Evolutionary conservation across 1,140 invertebrate genomes (phyloP), one percentile per base, ranked within the genome.

Genomic region (Wasmannia auropunctata): DNA sequence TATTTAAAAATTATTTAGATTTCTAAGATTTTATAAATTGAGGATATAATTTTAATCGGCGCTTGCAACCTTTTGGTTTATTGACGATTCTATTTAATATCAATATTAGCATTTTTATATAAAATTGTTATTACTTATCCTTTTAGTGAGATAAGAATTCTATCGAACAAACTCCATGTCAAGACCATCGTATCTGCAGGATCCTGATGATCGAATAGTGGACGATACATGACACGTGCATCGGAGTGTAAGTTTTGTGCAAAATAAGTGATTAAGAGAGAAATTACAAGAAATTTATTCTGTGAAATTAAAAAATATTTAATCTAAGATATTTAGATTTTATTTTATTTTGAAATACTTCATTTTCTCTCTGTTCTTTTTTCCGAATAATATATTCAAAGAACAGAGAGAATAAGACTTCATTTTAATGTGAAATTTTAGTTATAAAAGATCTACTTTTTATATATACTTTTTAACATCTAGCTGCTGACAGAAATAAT

Each of bases 191-290:
- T 14, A 46, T 14, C 31, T 74, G 19, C 8, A 83, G 14, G 28
- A 74, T 74, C 25, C 37, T 43, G 14, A 83, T 83, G 51, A 83
- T 40, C 67, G 37, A 37, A 7, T 83, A 74, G n/a, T n/a, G 37
- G 56, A 83, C 19, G 37, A 83, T 28, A 83, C 51, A 60, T 74
- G 67, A 83, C 37, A 10, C 25, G 11, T 19, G 11, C 54, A 19
- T 43, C 43, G 14, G 16, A 51, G 1, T 58, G 19, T 22, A 74
- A 72, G 54, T 72, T 22, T 6, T 31, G 25, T 43, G 11, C 11
- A 56, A 54, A 54, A 69, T 69, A 56, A 62, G 14, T 31, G 2
- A 77, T 28, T 28, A 8, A 63, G 63, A 60, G 3, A 16, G 0
- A 1, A 43, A 28, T 40, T 25, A 37, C 16, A 4, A 75, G 5